These are phyloP conservation scores for Tor tambroides DNA, from an alignment of 2,113 vertebrate genomes.

Conservation along the genomic window DNA sequence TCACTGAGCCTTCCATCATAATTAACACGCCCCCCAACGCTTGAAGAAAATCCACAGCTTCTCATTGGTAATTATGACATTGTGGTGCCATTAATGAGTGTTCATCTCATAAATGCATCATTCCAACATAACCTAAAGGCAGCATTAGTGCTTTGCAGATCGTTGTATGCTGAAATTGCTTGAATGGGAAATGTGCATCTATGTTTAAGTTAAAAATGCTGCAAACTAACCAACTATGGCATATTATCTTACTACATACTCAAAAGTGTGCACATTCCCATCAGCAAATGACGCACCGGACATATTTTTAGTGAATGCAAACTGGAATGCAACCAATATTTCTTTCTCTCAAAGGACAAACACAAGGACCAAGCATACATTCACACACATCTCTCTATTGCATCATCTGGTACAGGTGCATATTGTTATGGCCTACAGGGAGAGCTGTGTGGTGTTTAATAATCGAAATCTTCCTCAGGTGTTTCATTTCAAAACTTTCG, in stretches of 20 bases:
- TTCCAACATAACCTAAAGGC: conserved; percentile 18
- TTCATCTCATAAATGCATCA: conserved; percentile 7
- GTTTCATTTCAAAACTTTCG: conserved; percentile 32
- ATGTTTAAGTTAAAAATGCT: not conserved
- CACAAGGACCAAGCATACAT: not conserved
- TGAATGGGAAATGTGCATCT: not conserved
- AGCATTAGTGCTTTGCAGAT: conserved; percentile 5
- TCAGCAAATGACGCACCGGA: not conserved
- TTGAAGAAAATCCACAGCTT: conserved; percentile 6
- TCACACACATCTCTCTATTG: not conserved
- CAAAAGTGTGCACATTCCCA: not conserved
- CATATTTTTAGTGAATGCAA: not conserved
- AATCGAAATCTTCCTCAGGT: conserved; percentile 30
- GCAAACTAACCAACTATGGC: not conserved
- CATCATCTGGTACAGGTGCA: not conserved
- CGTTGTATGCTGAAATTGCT: not conserved
- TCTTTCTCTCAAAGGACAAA: not conserved
- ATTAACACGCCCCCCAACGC: not conserved
- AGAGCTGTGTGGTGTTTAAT: conserved; percentile 16
- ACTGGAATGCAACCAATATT: not conserved
- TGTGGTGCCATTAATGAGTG: not conserved
- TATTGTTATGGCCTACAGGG: conserved; percentile 4
- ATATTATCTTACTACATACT: not conserved
- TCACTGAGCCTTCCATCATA: conserved; percentile 18
- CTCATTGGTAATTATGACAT: conserved; percentile 22